Conservation (phyloP, 2,113 vertebrate species). For the Salvelinus fontinalis region DNA sequence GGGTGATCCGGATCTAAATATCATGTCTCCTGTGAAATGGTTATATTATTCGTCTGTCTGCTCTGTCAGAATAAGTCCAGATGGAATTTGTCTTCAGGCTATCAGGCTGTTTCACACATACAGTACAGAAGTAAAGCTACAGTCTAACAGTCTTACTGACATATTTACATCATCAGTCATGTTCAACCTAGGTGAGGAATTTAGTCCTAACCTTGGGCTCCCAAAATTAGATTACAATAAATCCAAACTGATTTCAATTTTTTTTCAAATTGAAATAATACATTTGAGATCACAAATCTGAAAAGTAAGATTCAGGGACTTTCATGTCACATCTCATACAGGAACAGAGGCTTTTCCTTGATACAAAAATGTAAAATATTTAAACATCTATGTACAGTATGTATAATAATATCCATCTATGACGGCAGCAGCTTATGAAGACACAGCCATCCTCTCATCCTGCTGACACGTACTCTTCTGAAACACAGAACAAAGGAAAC, state of each 20-base stretch:
- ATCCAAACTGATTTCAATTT: no score
- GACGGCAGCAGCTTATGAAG: constrained; percentile 19
- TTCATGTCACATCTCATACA: not conserved
- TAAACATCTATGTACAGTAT: not conserved
- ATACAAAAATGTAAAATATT: not conserved
- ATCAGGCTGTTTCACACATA: no score
- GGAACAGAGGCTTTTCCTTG: not conserved
- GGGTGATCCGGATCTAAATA: not conserved
- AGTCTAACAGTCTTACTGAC: no score
- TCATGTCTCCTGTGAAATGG: not conserved
- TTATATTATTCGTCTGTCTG: no score
- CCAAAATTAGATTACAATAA: no score
- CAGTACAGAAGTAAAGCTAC: no score
- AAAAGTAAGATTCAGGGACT: not conserved
- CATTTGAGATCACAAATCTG: not conserved
- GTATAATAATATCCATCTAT: not conserved
- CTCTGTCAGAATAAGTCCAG: no score
- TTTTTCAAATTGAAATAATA: no score
- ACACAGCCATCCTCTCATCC: constrained; percentile 20
- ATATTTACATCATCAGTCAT: no score
- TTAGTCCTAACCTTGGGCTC: no score
- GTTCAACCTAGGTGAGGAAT: no score
- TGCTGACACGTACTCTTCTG: constrained; percentile 21
- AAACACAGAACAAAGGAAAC: constrained; percentile 6
- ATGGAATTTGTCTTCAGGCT: not conserved